Evolutionary conservation across 2,888 invertebrate species (phyloP).

Genomic region (Nineta flava): DNA sequence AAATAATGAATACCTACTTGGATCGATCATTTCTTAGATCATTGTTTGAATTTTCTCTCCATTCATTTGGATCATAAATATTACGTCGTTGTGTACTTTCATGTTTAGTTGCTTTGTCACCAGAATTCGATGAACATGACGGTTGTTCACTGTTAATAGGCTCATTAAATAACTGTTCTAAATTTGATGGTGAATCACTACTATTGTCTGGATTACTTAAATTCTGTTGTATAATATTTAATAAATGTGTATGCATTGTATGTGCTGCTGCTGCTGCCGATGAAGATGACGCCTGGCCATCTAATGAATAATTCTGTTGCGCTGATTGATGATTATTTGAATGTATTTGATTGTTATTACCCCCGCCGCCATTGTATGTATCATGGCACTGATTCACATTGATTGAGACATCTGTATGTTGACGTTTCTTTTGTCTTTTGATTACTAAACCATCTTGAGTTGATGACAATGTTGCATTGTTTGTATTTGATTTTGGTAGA

Average conservation of each 20-base stretch:
- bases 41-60: conserved; percentile 17
- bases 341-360: neutral
- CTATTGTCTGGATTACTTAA: neutral
- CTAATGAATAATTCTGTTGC: neutral
- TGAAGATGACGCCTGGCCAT: neutral
- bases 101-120: neutral
- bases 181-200: conserved; percentile 2
- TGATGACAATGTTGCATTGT: conserved; percentile 7
- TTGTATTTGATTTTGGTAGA: conserved; percentile 17
- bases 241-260: neutral
- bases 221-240: neutral
- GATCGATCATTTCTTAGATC: neutral
- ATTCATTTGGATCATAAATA: conserved; percentile 19
- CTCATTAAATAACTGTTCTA: neutral
- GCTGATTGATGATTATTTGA: neutral
- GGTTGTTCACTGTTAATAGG: neutral
- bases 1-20: neutral
- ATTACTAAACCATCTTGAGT: conserved; percentile 8
- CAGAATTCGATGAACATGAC: neutral
- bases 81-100: conserved; percentile 1
- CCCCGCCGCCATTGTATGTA: conserved; percentile 25
- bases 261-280: neutral
- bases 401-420: conserved; percentile 20
- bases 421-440: conserved; percentile 12
- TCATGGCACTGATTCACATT: conserved; percentile 24